Conservation (phyloP, 2,113 vertebrate genomes). For the Pundamilia nyererei region DNA sequence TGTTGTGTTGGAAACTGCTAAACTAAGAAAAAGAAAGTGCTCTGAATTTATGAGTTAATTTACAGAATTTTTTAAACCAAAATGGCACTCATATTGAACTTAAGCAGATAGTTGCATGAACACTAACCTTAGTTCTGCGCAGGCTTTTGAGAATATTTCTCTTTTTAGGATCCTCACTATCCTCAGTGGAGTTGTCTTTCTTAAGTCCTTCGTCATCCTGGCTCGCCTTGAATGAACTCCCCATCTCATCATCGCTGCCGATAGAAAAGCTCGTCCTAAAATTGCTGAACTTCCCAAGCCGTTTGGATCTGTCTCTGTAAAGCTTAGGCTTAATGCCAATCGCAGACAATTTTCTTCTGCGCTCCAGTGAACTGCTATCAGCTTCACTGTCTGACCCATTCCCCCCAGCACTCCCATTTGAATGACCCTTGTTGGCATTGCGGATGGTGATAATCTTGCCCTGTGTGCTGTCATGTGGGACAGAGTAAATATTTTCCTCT, state of each 20-base stretch:
- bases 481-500: constrained; percentile 94
- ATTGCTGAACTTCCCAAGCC: constrained; percentile 85
- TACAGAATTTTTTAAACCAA: not conserved
- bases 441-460: constrained; percentile 97
- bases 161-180: constrained; percentile 83
- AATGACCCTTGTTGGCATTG: constrained; percentile 87
- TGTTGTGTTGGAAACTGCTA: not conserved
- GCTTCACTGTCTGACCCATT: constrained; percentile 94
- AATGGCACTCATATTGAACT: not conserved
- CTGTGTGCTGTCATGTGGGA: constrained; percentile 95
- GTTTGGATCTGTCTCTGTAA: constrained; percentile 84
- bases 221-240: constrained; percentile 76
- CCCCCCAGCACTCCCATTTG: constrained; percentile 83
- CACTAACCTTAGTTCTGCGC: constrained; percentile 85
- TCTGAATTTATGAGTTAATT: not conserved
- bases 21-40: not conserved
- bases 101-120: not conserved
- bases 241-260: constrained; percentile 90
- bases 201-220: constrained; percentile 78
- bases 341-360: constrained; percentile 75
- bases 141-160: constrained; percentile 89
- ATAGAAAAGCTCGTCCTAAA: constrained; percentile 86
- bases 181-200: constrained; percentile 84
- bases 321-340: constrained; percentile 77
- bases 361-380: constrained; percentile 87